Evolutionary conservation across 1,140 invertebrate species (phyloP), one percentile per base, ranked within the genome.

Genomic region (Gonioctena quinquepunctata): DNA sequence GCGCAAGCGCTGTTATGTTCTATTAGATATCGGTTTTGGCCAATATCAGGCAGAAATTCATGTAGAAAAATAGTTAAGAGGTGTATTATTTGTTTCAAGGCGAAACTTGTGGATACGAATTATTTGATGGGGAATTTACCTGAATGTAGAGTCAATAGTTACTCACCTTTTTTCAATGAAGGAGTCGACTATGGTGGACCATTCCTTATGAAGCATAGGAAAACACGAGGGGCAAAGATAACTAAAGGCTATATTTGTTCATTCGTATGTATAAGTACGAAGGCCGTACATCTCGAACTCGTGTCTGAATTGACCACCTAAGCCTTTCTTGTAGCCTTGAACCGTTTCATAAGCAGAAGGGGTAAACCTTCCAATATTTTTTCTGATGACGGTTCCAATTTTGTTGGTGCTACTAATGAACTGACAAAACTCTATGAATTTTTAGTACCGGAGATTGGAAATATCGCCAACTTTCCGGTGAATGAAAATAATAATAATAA

Each of bases 281-380:
- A 77, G 23, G 82, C 83, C 0, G 68, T 84, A 1, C 81, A 84
- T 70, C 66, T 84, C 16, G 83, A 85, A 60, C 57, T 82, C 0
- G 77, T 82, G 1, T 64, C 50, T 7, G 75, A 76, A 61, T 60
- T 84, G 13, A 75, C 70, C 3, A 65, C 69, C 3, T 54, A 66
- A 1, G 68, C 61, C 1, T 80, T 83, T 54, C 13, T 83, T 0
- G 54, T 66, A 50, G 70, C 76, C 13, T 75, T 83, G 8, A 59
- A 66, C n/a, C 60, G 79, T 28, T 83, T 83, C 61, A 72, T 75
- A 5, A 6, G 68, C 23, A 48, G 77, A 18, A 54, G 70, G 6
- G 66, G 66, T 42, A 74, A 64, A 18, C 65, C 66, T 11, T 19
- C 52, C 3, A 48, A 68, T 23, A 59, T 78, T 16, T 74, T 66